Conservation (phyloP, 2,888 invertebrate genomes). For the Oxyteleia sp. region DNA sequence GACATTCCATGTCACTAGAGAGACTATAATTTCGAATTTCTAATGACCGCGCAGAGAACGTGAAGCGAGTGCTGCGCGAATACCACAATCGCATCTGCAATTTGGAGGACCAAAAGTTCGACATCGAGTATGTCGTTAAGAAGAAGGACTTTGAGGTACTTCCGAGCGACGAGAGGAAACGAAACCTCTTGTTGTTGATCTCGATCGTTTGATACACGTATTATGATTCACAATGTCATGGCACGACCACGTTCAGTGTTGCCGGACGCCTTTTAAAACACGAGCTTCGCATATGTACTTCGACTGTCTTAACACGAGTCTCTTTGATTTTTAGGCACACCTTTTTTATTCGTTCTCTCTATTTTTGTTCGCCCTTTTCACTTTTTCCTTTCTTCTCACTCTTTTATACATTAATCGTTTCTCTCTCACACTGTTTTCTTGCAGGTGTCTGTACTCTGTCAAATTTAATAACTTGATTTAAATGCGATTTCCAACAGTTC, state of each 20-base stretch:
- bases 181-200: conserved; percentile 56
- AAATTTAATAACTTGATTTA: conserved; percentile 56
- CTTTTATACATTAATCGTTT: conserved; percentile 39
- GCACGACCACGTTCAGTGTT: conserved; percentile 73
- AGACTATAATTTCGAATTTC: conserved; percentile 71
- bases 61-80: conserved; percentile 93
- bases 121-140: conserved; percentile 99
- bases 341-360: conserved; percentile 65
- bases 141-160: conserved; percentile 99
- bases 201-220: conserved; percentile 64
- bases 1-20: conserved; percentile 7
- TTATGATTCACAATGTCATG: conserved; percentile 69
- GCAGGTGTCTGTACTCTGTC: conserved; percentile 45
- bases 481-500: conserved; percentile 43
- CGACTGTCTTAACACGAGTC: conserved; percentile 71
- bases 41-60: conserved; percentile 90
- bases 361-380: conserved; percentile 36
- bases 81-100: conserved; percentile 95
- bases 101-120: conserved; percentile 98
- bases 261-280: conserved; percentile 77
- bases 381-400: conserved; percentile 45
- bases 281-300: conserved; percentile 80
- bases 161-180: conserved; percentile 74
- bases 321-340: conserved; percentile 65
- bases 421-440: conserved; percentile 10